phyloP scores from a whole-genome alignment of 2,113 vertebrate species.

The Potamarius usumacintae region DNA sequence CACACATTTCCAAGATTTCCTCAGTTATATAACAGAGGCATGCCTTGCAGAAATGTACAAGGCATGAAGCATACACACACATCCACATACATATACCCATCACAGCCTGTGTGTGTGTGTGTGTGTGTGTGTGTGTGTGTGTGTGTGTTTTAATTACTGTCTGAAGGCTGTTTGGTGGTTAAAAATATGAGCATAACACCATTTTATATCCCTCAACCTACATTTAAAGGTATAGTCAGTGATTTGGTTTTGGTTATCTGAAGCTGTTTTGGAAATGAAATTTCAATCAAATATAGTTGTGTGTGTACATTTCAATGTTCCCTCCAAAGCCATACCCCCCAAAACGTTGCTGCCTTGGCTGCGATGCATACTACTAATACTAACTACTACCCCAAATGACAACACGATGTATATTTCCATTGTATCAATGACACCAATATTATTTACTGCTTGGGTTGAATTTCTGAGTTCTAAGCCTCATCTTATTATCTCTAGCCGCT shows the following conservation, averaged over 20 bases:
- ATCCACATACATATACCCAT: conserved; percentile 11
- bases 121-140: not conserved
- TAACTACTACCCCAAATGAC: not conserved
- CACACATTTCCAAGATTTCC: conserved; percentile 28
- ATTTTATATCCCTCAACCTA: not conserved
- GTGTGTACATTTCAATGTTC: not conserved
- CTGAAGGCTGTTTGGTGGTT: not conserved
- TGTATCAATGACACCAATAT: not conserved
- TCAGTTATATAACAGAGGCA: conserved; percentile 40
- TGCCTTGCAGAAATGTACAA: conserved; percentile 23
- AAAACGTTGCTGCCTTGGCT: not conserved
- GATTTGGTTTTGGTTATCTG: not conserved
- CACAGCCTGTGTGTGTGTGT: conserved; percentile 11
- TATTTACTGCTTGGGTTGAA: not conserved
- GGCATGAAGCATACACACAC: conserved; percentile 14
- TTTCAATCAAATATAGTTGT: not conserved
- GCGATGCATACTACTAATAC: not conserved
- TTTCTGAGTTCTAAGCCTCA: not conserved
- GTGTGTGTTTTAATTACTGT: not conserved
- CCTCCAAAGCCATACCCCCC: not conserved
- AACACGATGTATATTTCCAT: not conserved
- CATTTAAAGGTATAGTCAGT: not conserved
- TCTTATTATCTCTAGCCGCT: too few species aligned
- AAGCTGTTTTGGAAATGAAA: not conserved
- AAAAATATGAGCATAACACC: not conserved